Evolutionary conservation across 2,888 invertebrate genomes (phyloP).

Genomic region (Synergus umbraculus): DNA sequence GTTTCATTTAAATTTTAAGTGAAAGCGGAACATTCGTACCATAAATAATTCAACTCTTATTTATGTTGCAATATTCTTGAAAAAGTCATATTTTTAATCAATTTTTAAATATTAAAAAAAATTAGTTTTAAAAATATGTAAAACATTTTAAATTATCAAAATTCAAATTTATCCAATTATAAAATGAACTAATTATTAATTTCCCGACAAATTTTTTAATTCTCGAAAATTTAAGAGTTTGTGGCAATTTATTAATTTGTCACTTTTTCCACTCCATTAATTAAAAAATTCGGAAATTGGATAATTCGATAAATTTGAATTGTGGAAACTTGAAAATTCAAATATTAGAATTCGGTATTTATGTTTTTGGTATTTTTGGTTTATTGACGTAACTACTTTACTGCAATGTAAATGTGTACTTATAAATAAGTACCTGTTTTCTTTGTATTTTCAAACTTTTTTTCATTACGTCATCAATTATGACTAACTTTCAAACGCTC

Average conservation of each 20-base stretch:
- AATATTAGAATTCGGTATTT: too few relatives aligned
- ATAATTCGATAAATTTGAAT: too few relatives aligned
- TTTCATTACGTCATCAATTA: constrained; percentile 19
- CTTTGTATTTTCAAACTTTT: background rate
- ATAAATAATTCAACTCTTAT: constrained; percentile 44
- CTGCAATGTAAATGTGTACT: background rate
- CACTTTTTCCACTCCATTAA: too few relatives aligned
- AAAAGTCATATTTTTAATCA: background rate
- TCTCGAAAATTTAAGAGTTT: too few relatives aligned
- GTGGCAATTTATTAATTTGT: too few relatives aligned
- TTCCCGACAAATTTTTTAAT: too few relatives aligned
- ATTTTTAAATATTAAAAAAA: background rate
- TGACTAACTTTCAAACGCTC: background rate
- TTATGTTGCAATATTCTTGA: background rate
- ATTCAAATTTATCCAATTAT: too few relatives aligned
- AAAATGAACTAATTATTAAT: too few relatives aligned
- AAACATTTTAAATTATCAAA: background rate
- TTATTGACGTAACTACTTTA: background rate
- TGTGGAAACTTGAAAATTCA: too few relatives aligned
- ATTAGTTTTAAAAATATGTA: background rate
- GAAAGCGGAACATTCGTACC: constrained; percentile 16
- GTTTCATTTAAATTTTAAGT: constrained; percentile 39
- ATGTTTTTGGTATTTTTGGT: too few relatives aligned
- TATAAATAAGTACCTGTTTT: background rate
- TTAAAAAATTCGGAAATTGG: too few relatives aligned